phyloP scores from a whole-genome alignment of 2,797 vertebrate species.

The Garrulus glandarius region DNA sequence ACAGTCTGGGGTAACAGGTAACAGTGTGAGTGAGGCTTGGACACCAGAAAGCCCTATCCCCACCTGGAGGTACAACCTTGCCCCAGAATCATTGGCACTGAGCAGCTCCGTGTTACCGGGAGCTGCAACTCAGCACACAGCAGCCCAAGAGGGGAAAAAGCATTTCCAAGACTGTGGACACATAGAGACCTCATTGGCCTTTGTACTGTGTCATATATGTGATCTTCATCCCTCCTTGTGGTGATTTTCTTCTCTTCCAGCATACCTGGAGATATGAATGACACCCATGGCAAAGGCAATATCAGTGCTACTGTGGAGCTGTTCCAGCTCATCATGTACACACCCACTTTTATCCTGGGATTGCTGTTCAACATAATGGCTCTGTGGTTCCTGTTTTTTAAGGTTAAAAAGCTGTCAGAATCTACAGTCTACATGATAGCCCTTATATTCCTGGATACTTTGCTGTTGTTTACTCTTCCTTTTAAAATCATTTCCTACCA shows the following conservation, averaged over 20 bases:
- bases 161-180: neutral
- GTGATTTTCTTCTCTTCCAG: slow-evolving; percentile 1
- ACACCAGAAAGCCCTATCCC: neutral
- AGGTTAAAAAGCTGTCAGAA: slow-evolving; percentile 68
- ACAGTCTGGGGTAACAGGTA: neutral
- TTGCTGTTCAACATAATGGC: slow-evolving; percentile 72
- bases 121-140: neutral
- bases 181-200: neutral
- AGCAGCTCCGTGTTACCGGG: neutral
- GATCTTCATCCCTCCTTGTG: neutral
- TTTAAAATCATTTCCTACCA: slow-evolving; percentile 76
- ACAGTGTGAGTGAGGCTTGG: neutral
- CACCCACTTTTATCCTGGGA: slow-evolving; percentile 68
- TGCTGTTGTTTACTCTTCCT: slow-evolving; percentile 76
- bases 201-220: neutral
- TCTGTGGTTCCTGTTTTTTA: slow-evolving; percentile 68
- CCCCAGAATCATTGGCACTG: neutral
- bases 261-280: neutral
- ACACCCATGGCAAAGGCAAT: neutral
- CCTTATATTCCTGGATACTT: slow-evolving; percentile 74
- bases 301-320: neutral
- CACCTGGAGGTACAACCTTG: neutral
- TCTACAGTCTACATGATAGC: slow-evolving; percentile 72
- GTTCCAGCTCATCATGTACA: slow-evolving; percentile 69
- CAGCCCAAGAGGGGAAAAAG: neutral